Base-by-base conservation (phyloP, 2,797 vertebrate species). In the Phoeniculus purpureus region DNA sequence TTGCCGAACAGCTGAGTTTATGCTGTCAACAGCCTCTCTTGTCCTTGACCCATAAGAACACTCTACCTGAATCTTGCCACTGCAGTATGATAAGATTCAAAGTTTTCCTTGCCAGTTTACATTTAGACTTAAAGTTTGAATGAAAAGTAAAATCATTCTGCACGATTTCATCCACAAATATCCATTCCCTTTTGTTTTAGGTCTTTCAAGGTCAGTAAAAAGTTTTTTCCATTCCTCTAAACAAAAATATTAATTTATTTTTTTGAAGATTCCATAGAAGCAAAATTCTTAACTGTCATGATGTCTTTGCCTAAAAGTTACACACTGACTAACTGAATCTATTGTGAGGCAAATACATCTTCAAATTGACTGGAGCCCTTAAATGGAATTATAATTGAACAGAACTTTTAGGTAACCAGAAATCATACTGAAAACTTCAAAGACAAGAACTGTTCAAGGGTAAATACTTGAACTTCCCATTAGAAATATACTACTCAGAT, bases 321-420 rank as follows among this genome's bases (percentile, higher is more conserved):
- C 22, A 56, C 22, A 75, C 27, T 79, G 50, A 77, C 52, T 70
- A 91, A 15, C 48, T 89, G 65, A 14, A 60, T 37, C 66, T 81
- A 80, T 26, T 29, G 16, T 60, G 55, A 76, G 68, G 79, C 75
- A 45, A 90, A 65, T 65, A 47, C 1, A 86, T 70, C 55, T 89
- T 89, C n/a, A 55, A 87, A 95, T 61, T 76, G 73, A 93, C 16
- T 83, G 88, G 87, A 74, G 43, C 48, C 50, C 27, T 62, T 52
- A 85, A 91, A 94, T 20, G 21, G 23, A 76, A 93, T 81, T 79
- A 78, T 81, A 94, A 89, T 81, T 94, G 71, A 37, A 85, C 61
- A 89, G 62, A 70, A 75, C 61, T 66, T 90, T 81, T 19, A 84
- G 52, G 29, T 58, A 88, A 67, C 54, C 81, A 54, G 31, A 61